phyloP scores from a whole-genome alignment of 2,113 vertebrate species.

The Coracopsis vasa region DNA sequence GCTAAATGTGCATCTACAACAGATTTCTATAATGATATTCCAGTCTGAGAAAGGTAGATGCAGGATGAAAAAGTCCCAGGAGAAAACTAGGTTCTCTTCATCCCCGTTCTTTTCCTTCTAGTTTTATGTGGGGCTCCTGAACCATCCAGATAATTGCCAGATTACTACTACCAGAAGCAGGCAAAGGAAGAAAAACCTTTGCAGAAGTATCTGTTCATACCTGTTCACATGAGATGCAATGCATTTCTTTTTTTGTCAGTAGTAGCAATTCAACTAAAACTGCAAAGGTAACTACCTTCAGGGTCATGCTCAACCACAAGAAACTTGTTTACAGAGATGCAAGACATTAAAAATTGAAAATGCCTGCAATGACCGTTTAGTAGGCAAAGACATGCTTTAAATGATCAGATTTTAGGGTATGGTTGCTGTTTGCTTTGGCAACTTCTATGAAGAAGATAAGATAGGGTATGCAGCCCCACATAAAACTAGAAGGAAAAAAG shows the following conservation, averaged over 20 bases:
- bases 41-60: background rate
- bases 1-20: background rate
- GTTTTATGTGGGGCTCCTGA: background rate
- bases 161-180: background rate
- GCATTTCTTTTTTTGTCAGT: background rate
- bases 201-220: background rate
- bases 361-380: conserved; percentile 21
- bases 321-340: conserved; percentile 57
- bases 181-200: background rate
- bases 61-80: background rate
- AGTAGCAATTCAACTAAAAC: conserved; percentile 7
- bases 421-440: conserved; percentile 14
- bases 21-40: background rate
- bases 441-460: background rate
- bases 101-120: background rate
- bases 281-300: conserved; percentile 19
- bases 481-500: background rate
- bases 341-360: conserved; percentile 53
- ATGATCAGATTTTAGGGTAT: background rate
- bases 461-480: background rate
- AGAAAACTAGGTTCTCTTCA: background rate
- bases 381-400: conserved; percentile 56
- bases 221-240: background rate
- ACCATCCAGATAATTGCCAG: background rate
- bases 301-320: background rate